A percentile compares a stretch with the other conserved stretches of the same genome.
Conservation (phyloP, 2,113 vertebrate genomes). For the Bufo gargarizans region DNA sequence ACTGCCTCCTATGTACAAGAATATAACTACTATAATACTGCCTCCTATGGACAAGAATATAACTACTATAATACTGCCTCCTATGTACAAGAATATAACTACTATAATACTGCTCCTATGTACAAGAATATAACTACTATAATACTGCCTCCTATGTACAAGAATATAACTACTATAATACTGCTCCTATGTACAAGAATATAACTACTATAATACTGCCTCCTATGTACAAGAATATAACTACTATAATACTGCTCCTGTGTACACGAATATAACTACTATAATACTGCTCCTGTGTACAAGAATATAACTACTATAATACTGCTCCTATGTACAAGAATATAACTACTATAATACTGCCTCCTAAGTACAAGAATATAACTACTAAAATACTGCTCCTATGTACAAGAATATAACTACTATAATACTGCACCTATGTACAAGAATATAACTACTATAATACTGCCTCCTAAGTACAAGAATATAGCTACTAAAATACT, state of each 20-base stretch:
- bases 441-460: conserved; percentile 2
- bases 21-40: neutral
- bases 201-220: conserved; percentile 7
- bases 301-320: too few relatives aligned
- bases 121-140: conserved; percentile 4
- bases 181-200: conserved; percentile 1
- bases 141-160: neutral
- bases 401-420: neutral
- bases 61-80: neutral
- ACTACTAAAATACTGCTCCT: neutral
- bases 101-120: neutral
- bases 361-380: neutral
- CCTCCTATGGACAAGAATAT: neutral
- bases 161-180: conserved; percentile 1
- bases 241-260: too few relatives aligned
- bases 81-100: neutral
- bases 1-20: neutral
- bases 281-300: neutral
- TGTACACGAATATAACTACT: neutral
- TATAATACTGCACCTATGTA: neutral
- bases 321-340: too few relatives aligned
- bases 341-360: neutral
- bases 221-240: neutral
- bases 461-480: neutral
- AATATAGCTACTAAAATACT: conserved; percentile 7